Evolutionary conservation across 2,797 vertebrate genomes (phyloP).

Genomic region (Heliangelus exortis): DNA sequence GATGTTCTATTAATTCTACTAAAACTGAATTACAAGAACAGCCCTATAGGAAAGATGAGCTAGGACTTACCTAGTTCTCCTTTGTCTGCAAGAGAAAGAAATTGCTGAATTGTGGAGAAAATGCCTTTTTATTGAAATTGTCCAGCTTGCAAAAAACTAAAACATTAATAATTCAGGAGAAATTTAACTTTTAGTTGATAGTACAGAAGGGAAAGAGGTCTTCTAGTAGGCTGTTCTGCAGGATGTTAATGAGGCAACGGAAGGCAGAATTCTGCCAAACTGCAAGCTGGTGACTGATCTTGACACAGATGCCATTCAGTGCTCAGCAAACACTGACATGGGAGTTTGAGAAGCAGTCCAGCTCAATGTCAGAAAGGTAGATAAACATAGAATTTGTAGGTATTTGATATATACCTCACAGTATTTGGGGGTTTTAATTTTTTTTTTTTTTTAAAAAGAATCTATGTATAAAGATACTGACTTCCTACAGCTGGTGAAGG

Average conservation of each 20-base stretch:
- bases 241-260: not conserved
- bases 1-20: not conserved
- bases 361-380: not conserved
- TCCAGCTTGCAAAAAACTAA: not conserved
- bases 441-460: not conserved
- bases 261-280: not conserved
- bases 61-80: not conserved
- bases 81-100: not conserved
- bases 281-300: not conserved
- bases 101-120: not conserved
- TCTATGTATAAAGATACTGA: fast-evolving
- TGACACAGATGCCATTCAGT: not conserved
- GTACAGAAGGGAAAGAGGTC: not conserved
- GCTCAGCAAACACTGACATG: not conserved
- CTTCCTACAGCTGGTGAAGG: not conserved
- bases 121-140: not conserved
- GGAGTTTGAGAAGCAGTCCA: not conserved
- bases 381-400: not conserved
- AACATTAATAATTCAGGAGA: not conserved
- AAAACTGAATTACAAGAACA: not conserved
- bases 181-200: not conserved
- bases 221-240: not conserved
- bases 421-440: not conserved
- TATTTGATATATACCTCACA: not conserved
- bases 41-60: not conserved